Evolutionary conservation across 2,797 vertebrate species (phyloP).

Genomic region (Pogonophryne albipinna): DNA sequence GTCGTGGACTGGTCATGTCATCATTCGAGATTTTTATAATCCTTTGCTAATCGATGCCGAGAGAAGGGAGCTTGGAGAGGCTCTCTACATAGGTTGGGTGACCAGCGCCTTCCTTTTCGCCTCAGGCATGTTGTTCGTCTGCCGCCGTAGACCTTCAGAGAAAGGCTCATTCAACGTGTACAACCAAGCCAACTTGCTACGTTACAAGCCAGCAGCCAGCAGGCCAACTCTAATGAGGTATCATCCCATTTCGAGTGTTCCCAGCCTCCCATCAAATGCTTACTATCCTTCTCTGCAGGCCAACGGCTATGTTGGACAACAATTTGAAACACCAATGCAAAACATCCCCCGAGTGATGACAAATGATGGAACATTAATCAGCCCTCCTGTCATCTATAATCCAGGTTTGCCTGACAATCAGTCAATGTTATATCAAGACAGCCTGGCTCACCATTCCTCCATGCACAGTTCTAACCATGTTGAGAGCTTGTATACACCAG

Average conservation of each 20-base stretch:
- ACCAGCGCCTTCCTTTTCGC: slow-evolving; percentile 85
- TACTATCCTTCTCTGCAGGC: slow-evolving; percentile 47
- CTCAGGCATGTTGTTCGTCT: slow-evolving; percentile 85
- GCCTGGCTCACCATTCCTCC: slow-evolving; percentile 42
- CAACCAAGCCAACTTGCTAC: slow-evolving; percentile 44
- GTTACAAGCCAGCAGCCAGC: slow-evolving; percentile 41
- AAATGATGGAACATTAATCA: slow-evolving; percentile 27
- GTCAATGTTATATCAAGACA: slow-evolving; percentile 58
- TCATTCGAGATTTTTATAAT: slow-evolving; percentile 92
- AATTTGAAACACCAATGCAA: slow-evolving; percentile 31
- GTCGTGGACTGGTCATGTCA: slow-evolving; percentile 89
- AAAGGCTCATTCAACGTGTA: slow-evolving; percentile 63
- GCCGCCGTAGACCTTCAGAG: slow-evolving; percentile 70
- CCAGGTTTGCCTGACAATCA: slow-evolving; percentile 35
- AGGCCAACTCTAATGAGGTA: slow-evolving; percentile 57
- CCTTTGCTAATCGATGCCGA: slow-evolving; percentile 85
- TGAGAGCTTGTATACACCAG: slow-evolving; percentile 52
- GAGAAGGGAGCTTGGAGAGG: slow-evolving; percentile 92
- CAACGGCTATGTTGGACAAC: slow-evolving; percentile 41
- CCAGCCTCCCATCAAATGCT: slow-evolving; percentile 43
- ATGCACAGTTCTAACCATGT: slow-evolving; percentile 42
- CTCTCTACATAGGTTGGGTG: slow-evolving; percentile 94
- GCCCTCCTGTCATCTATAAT: slow-evolving; percentile 52
- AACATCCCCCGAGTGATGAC: slow-evolving; percentile 41
- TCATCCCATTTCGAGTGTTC: slow-evolving; percentile 58